Evolutionary conservation across 2,888 invertebrate species (phyloP), one percentile per base, ranked within the genome.

Genomic region (Melanostoma scalare): DNA sequence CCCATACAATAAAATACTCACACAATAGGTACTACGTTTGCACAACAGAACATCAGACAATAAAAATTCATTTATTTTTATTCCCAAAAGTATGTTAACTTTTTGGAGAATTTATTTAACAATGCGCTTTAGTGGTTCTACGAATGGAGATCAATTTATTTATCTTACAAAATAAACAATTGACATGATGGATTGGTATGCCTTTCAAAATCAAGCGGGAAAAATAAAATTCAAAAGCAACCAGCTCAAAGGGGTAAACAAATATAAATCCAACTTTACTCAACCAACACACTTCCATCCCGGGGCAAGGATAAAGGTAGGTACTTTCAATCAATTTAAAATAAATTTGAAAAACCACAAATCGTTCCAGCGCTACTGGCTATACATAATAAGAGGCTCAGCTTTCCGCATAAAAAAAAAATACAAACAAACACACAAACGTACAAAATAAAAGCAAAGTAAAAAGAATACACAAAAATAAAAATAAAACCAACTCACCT

Each of bases 401-500:
- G 44, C 44, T 58, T 48, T 42, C n/a, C 35, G 33, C 53, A 48
- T 6, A 58, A 74, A 77, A 81, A 46, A 52, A 35, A 8, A 20
- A 38, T 52, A 36, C 9, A 56, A 44, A 31, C 52, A 42, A 44
- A 30, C n/a, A 76, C 48, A 44, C 4, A 50, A 75, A 75, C 9
- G 20, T 20, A 20, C 20, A 20, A 20, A 20, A 50, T 20, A 44
- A 71, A 56, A 44, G 5, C 20, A 20, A 20, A 20, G 20, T 20
- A 20, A 20, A 20, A 20, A 20, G 20, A 20, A 20, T 20, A 20
- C 20, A 20, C 10, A 46, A 42, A 4, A 42, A 50, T 5, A 8
- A 50, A 20, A 9, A 55, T 75, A 65, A 46, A 77, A 60, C 53
- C 48, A 79, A 85, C 89, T 89, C 89, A 91, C 91, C 90, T 91